phyloP scores from a whole-genome alignment of 2,113 vertebrate genomes.

The Chaetura pelagica region DNA sequence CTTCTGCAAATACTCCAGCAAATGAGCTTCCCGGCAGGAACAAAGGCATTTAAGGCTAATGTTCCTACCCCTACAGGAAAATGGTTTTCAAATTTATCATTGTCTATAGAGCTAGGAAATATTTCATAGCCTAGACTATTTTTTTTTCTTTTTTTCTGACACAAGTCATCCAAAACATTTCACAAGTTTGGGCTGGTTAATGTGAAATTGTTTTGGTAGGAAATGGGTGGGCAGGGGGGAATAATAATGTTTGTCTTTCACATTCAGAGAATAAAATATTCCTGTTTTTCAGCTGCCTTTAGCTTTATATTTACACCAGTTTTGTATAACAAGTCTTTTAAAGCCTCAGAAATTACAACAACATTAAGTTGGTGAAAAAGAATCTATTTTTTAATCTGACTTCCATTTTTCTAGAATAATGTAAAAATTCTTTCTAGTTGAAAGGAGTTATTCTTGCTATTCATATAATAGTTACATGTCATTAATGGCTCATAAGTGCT shows the following conservation, averaged over 20 bases:
- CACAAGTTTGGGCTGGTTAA: not conserved
- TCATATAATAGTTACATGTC: slow-evolving; percentile 9
- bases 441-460: slow-evolving; percentile 40
- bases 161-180: not conserved
- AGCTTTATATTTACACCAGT: not conserved
- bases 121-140: not conserved
- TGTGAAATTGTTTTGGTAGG: not conserved
- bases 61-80: not conserved
- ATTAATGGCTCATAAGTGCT: slow-evolving; percentile 31
- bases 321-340: not conserved
- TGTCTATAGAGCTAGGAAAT: not conserved
- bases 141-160: not conserved
- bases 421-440: slow-evolving; percentile 38
- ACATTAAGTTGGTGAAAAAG: not conserved
- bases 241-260: not conserved
- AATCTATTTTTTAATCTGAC: not conserved
- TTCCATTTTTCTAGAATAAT: slow-evolving; percentile 54
- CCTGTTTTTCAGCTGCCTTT: not conserved
- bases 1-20: slow-evolving; percentile 32
- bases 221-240: not conserved
- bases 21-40: slow-evolving; percentile 30
- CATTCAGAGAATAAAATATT: not conserved
- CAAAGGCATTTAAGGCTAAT: slow-evolving; percentile 40
- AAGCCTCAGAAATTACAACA: not conserved
- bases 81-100: not conserved